Base-by-base conservation (phyloP, 2,797 vertebrate genomes). In the Triplophysa bombifrons region DNA sequence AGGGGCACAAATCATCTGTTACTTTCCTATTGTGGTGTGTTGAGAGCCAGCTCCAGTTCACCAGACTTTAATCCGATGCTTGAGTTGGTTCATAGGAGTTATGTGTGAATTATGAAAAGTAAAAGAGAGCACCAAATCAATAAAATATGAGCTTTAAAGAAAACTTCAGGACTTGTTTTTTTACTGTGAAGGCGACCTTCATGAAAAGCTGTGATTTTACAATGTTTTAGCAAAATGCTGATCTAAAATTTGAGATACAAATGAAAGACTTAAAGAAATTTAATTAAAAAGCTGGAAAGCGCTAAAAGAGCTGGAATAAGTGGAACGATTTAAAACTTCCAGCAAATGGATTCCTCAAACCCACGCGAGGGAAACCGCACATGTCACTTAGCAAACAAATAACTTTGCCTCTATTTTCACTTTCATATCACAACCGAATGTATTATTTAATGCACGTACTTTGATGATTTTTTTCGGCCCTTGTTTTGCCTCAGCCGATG, bases 381-480 rank as follows among this genome's bases (percentile, higher is more conserved):
- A 55, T 79, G 77, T 69, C 85, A 84, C 82, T 82, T 78, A 80
- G 78, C 34, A 79, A 84, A 81, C 83, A 78, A 88, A 82, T 72
- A 82, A 84, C 83, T 85, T 85, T 81, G 82, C 80, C 71, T 84
- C 69, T 84, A 70, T 85, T 83, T 81, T 80, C 66, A 60, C 66
- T 78, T 82, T 80, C 78, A 85, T 84, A 83, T 86, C 73, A 77
- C 12, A 71, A 81, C 63, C 41, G 12, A 70, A 84, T 89, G 82
- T 84, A 85, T 90, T 90, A 90, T 90, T 91, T 86, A 91, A 86
- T 81, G 78, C 65, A 74, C 56, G 73, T 74, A 83, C 83, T 78
- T 85, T 85, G 86, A 86, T 88, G 82, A 81, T 77, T 88, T 86
- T 80, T 82, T 86, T 80, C 50, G 51, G 53, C 79, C 75, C 85